Conservation (phyloP, 2,888 invertebrate species). For the Pristionchus maxplancki region DNA sequence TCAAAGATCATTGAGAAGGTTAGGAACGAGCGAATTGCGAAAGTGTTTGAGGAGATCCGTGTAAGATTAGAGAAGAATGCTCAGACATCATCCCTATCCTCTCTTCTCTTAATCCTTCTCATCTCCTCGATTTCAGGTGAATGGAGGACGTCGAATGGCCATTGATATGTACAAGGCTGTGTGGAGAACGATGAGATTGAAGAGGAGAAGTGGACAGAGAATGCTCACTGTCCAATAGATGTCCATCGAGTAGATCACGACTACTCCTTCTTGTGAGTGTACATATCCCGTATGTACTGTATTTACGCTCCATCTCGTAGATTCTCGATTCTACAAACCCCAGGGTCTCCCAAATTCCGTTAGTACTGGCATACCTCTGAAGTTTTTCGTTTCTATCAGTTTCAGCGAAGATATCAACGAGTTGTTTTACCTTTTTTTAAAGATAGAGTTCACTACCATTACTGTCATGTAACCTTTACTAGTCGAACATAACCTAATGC, state of each 20-base stretch:
- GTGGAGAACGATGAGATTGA: slow-evolving; percentile 21
- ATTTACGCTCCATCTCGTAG: background rate
- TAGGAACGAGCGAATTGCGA: background rate
- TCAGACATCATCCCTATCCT: background rate
- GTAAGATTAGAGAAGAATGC: too few species aligned
- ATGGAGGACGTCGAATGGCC: slow-evolving; percentile 8
- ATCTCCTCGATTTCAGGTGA: slow-evolving; percentile 23
- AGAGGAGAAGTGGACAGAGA: slow-evolving; percentile 22
- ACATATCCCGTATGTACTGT: slow-evolving; percentile 8
- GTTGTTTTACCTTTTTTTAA: background rate
- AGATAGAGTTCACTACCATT: background rate
- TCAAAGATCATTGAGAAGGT: slow-evolving; percentile 46
- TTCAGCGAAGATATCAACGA: background rate
- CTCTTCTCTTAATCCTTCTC: background rate
- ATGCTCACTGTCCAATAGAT: slow-evolving; percentile 6
- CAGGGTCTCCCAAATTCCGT: background rate
- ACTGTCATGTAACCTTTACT: background rate
- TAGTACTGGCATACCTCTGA: background rate
- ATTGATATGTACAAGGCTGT: slow-evolving; percentile 33
- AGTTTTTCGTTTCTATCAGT: background rate
- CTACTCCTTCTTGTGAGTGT: background rate
- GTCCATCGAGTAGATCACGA: background rate
- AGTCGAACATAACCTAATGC: background rate
- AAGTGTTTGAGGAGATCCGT: too few species aligned
- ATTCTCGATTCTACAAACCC: background rate